Conservation (phyloP, 2,888 invertebrate species). For the Clostera curtula region DNA sequence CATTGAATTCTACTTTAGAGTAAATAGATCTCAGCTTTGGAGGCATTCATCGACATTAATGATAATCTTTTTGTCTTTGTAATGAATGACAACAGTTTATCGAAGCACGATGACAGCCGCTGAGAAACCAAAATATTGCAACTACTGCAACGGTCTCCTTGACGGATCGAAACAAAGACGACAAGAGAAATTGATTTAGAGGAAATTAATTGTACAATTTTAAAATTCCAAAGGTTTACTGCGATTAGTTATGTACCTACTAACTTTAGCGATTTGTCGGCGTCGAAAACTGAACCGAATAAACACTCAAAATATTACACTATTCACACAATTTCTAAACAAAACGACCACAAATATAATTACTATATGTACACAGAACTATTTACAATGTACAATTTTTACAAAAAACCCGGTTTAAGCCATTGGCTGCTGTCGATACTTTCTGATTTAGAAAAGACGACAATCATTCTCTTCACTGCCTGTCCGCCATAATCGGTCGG, state of each 20-base stretch:
- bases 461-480: conserved; percentile 71
- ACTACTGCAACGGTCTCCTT: conserved; percentile 71
- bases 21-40: conserved; percentile 31
- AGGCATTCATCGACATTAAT: conserved; percentile 44
- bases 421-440: conserved; percentile 80
- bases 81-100: conserved; percentile 62
- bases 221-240: conserved; percentile 37
- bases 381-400: conserved; percentile 83
- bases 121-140: conserved; percentile 69
- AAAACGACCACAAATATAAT: conserved; percentile 79
- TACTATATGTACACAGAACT: conserved; percentile 83
- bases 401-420: conserved; percentile 78
- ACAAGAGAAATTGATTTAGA: conserved; percentile 38
- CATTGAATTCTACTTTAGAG: conserved; percentile 38
- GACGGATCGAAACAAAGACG: conserved; percentile 75
- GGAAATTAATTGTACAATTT: conserved; percentile 26
- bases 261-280: conserved; percentile 67
- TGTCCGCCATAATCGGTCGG: conserved; percentile 74
- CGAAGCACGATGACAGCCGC: conserved; percentile 69
- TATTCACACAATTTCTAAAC: conserved; percentile 77
- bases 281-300: conserved; percentile 77
- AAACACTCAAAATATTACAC: conserved; percentile 76
- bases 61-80: conserved; percentile 54
- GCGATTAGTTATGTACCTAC: conserved; percentile 62
- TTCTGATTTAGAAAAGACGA: conserved; percentile 73